These are phyloP conservation scores for Aulostomus chinensis DNA, from an alignment of 2,797 vertebrate genomes.

Conservation along the genomic window DNA sequence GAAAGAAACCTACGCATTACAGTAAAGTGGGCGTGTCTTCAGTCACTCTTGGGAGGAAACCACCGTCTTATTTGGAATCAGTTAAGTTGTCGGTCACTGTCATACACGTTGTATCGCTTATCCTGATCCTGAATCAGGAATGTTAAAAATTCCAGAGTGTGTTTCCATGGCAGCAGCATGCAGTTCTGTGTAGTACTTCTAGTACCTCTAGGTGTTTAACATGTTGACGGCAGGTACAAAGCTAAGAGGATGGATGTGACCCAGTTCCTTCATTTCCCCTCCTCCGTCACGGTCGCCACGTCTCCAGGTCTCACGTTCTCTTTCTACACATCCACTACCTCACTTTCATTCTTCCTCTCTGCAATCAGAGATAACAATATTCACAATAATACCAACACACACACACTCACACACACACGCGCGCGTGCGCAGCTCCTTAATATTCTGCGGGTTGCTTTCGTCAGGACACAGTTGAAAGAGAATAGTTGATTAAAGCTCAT, in stretches of 20 bases:
- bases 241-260: slow-evolving; percentile 48
- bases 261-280: slow-evolving; percentile 58
- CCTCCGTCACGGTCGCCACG: slow-evolving; percentile 16
- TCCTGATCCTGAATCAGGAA: too few relatives aligned
- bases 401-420: slow-evolving; percentile 7
- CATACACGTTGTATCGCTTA: too few relatives aligned
- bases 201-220: slow-evolving; percentile 27
- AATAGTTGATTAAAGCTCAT: slow-evolving; percentile 78
- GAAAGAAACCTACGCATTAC: too few relatives aligned
- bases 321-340: slow-evolving; percentile 14
- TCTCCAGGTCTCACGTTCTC: not conserved
- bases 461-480: slow-evolving; percentile 80
- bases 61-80: too few relatives aligned
- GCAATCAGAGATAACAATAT: slow-evolving; percentile 59
- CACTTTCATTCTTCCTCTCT: slow-evolving; percentile 17
- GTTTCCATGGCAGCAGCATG: too few relatives aligned
- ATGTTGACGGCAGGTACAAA: slow-evolving; percentile 37
- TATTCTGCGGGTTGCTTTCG: slow-evolving; percentile 71
- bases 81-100: too few relatives aligned
- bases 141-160: too few relatives aligned
- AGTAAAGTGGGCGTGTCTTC: too few relatives aligned
- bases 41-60: too few relatives aligned
- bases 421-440: slow-evolving; percentile 60
- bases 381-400: slow-evolving; percentile 42
- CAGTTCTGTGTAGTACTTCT: too few relatives aligned